A percentile compares a stretch with the other conserved stretches of the same genome.
Conservation (phyloP, 2,113 vertebrate species). For the Kobus ellipsiprymnus region DNA sequence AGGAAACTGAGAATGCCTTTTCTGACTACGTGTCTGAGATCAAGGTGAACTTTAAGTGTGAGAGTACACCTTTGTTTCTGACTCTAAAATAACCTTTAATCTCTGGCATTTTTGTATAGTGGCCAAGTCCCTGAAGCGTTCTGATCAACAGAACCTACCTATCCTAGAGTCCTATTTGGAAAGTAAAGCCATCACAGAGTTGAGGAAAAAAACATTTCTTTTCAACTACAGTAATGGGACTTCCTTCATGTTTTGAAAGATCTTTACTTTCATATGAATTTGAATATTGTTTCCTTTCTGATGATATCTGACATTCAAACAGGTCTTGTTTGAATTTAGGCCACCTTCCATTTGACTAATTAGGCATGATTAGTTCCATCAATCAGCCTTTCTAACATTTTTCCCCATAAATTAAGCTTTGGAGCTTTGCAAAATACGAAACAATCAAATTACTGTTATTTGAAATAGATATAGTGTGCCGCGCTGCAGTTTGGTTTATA, state of each 20-base stretch:
- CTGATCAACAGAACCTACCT: slow-evolving; percentile 13
- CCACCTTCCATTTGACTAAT: slow-evolving; percentile 47
- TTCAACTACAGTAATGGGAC: not conserved
- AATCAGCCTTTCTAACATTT: slow-evolving; percentile 55
- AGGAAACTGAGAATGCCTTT: not conserved
- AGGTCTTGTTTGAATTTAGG: slow-evolving; percentile 39
- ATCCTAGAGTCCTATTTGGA: not conserved
- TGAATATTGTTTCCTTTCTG: slow-evolving; percentile 39
- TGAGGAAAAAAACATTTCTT: slow-evolving; percentile 22
- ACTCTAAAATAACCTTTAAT: slow-evolving; percentile 49
- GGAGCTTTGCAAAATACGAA: slow-evolving; percentile 65
- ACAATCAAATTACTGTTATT: slow-evolving; percentile 75
- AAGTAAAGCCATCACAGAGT: slow-evolving; percentile 35
- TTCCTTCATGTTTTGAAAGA: slow-evolving; percentile 56
- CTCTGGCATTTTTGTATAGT: slow-evolving; percentile 18
- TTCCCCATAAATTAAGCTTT: slow-evolving; percentile 49
- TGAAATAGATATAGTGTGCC: slow-evolving; percentile 76
- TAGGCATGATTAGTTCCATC: slow-evolving; percentile 41
- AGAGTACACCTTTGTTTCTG: slow-evolving; percentile 46
- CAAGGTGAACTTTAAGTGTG: not conserved
- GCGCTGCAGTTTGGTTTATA: slow-evolving; percentile 75
- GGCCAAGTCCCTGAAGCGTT: not conserved
- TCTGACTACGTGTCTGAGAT: not conserved
- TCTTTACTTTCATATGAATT: slow-evolving; percentile 52
- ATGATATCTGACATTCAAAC: slow-evolving; percentile 47